Percentiles rank a stretch among this genome's conserved stretches.
Conservation (phyloP, 2,888 invertebrate genomes). For the Lucinisca nassula region DNA sequence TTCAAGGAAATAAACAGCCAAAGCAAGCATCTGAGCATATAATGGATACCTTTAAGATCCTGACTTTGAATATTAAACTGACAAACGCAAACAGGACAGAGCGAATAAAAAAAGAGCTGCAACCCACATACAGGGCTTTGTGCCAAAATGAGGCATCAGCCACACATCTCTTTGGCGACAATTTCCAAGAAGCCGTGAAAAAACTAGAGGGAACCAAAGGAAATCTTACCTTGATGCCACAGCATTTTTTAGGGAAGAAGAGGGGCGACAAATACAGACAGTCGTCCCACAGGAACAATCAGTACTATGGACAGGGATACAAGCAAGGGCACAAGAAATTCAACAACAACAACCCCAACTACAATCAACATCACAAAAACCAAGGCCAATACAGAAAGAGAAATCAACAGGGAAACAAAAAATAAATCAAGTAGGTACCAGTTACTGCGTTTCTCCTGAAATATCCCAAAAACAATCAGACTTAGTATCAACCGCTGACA, state of each 20-base stretch:
- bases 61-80: slow-evolving; percentile 9
- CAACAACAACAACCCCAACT: background rate
- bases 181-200: slow-evolving; percentile 12
- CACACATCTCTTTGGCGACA: slow-evolving; percentile 32
- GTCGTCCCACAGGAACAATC: background rate
- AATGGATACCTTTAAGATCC: slow-evolving; percentile 32
- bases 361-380: background rate
- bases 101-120: slow-evolving; percentile 25
- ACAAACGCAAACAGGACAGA: slow-evolving; percentile 30
- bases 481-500: no score
- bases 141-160: slow-evolving; percentile 26
- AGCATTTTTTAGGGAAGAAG: slow-evolving; percentile 28
- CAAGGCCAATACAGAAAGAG: background rate
- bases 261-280: slow-evolving; percentile 13
- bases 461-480: no score
- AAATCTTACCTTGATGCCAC: background rate
- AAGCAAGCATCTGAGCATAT: background rate
- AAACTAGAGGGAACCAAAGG: background rate
- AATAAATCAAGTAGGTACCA: slow-evolving; percentile 16
- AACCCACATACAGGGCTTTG: slow-evolving; percentile 13
- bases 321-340: background rate
- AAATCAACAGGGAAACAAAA: background rate
- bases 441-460: background rate
- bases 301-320: no score
- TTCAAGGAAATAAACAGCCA: background rate